Evolutionary conservation across 2,113 vertebrate species (phyloP), one percentile per base, ranked within the genome.

Genomic region (Scophthalmus maximus): DNA sequence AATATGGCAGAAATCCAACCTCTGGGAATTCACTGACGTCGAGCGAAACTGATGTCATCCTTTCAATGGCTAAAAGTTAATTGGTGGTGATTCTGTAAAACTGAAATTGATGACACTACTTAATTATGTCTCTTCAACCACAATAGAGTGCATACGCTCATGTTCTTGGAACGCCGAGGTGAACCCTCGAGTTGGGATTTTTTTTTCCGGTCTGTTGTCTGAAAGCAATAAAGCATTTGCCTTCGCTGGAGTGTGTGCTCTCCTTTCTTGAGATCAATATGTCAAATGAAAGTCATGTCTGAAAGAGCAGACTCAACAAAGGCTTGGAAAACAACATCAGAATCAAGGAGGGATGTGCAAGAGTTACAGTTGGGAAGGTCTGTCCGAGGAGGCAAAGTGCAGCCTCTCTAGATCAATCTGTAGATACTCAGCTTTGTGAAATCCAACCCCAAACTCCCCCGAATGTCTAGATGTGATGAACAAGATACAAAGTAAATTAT

Each of bases 201-300:
- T 73, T 56, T 50, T 15, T 25, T 64, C 47, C 60, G 30, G n/a
- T n/a, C n/a, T 56, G 46, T 34, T 68, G 58, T 74, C 68, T 86
- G 57, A 69, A 63, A 88, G n/a, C n/a, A n/a, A n/a, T n/a, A n/a
- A 2, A 83, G 68, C 36, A 15, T 78, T 65, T 88, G 84, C 79
- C 87, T 87, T 90, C 79, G 72, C 63, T 58, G 44, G 60, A 61
- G 77, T 67, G n/a, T 15, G 74, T 10, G 26, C 60, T 85, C 75
- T 73, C 75, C 81, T 87, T 90, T 90, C 76, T 60, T 40, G 8
- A 8, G 78, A 92, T 93, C 92, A 62, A 93, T 92, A 91, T 82
- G 88, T 91, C 88, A 92, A 79, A 88, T 89, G 91, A 92, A 91
- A 92, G 91, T 88, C 88, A 90, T 80, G 87, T 89, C 85, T 85